Percentiles rank a stretch among this genome's conserved stretches.
phyloP scores from a whole-genome alignment of 2,113 vertebrate species.

The Brevimyrus niger region DNA sequence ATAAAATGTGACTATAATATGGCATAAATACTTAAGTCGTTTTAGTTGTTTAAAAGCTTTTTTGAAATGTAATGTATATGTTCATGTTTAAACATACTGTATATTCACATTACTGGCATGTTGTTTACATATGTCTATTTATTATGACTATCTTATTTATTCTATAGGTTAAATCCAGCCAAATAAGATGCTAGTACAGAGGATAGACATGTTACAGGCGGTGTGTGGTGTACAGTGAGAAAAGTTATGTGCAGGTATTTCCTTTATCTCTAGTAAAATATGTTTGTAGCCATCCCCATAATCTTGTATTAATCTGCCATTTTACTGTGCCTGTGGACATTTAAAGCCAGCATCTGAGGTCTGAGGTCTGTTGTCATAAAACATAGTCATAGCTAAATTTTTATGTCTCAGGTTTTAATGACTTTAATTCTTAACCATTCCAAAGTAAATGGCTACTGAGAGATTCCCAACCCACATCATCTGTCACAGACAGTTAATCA shows the following conservation, averaged over 20 bases:
- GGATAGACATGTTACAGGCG: not conserved
- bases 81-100: not conserved
- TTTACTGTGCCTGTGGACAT: not conserved
- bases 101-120: not conserved
- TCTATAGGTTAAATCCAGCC: not conserved
- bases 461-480: not conserved
- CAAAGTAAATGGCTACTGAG: not conserved
- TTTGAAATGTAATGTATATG: slow-evolving; percentile 5
- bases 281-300: not conserved
- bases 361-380: not conserved
- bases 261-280: not conserved
- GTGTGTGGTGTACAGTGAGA: not conserved
- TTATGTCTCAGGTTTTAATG: too few species aligned
- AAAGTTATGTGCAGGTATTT: not conserved
- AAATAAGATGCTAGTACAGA: not conserved
- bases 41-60: not conserved
- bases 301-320: not conserved
- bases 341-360: not conserved
- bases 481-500: not conserved
- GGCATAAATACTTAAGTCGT: not conserved
- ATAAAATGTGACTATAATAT: not conserved
- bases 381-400: not conserved
- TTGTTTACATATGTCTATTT: not conserved
- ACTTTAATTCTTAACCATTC: not conserved
- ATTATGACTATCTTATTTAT: not conserved